phyloP scores from a whole-genome alignment of 2,113 vertebrate genomes.

The Pangasianodon gigas region DNA sequence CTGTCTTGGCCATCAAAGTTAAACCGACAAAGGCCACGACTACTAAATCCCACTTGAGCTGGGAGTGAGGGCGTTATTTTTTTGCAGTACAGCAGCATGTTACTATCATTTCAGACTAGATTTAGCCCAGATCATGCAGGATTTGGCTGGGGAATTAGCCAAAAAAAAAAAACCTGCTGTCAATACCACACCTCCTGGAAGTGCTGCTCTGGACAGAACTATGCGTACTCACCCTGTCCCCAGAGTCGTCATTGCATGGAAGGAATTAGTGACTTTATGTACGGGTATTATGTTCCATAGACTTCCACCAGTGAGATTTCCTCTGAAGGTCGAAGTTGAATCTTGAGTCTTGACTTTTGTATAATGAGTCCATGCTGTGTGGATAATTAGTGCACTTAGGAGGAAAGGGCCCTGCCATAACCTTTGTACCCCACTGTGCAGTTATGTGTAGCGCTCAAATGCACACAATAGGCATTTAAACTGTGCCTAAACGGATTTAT shows the following conservation, averaged over 20 bases:
- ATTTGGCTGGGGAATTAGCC: background rate
- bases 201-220: conserved; percentile 11
- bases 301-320: conserved; percentile 8
- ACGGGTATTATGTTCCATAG: conserved; percentile 5
- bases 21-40: conserved; percentile 17
- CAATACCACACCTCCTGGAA: conserved; percentile 26
- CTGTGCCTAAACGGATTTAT: background rate
- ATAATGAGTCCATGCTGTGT: conserved; percentile 9
- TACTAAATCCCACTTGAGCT: background rate
- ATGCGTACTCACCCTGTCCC: background rate
- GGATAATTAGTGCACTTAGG: conserved; percentile 6
- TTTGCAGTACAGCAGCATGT: background rate
- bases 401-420: background rate
- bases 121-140: background rate
- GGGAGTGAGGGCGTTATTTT: background rate
- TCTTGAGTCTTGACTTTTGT: background rate
- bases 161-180: conserved; percentile 13
- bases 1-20: background rate
- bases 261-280: conserved; percentile 1
- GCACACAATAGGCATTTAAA: background rate
- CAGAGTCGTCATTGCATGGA: background rate
- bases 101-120: background rate
- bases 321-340: background rate
- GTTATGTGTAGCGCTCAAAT: background rate
- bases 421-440: background rate